phyloP scores from a whole-genome alignment of 2,797 vertebrate species.

The Pteronotus mesoamericanus region DNA sequence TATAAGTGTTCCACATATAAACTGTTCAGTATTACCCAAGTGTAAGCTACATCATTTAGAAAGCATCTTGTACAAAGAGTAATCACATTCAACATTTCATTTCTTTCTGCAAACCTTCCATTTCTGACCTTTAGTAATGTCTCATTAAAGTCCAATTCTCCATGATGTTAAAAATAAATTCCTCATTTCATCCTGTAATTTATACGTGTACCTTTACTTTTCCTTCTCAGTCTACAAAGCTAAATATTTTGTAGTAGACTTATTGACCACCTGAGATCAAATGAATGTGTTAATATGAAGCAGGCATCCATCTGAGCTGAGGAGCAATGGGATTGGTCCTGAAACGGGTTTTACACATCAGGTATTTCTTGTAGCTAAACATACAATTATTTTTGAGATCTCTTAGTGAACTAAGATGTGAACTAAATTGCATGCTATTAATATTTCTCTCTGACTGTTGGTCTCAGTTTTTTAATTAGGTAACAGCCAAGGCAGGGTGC shows the following conservation, averaged over 20 bases:
- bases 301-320: conserved; percentile 70
- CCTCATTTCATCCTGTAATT: conserved; percentile 46
- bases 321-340: conserved; percentile 64
- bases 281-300: conserved; percentile 60
- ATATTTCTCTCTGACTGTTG: conserved; percentile 70
- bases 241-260: conserved; percentile 9
- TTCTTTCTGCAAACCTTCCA: conserved; percentile 4
- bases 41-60: background rate
- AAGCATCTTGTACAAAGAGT: background rate
- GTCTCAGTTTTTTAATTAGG: conserved; percentile 77
- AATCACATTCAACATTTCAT: background rate
- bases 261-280: conserved; percentile 54
- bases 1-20: background rate
- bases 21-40: background rate
- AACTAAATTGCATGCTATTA: conserved; percentile 79
- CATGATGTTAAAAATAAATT: conserved; percentile 63
- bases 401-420: conserved; percentile 77
- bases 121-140: conserved; percentile 9
- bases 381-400: conserved; percentile 74
- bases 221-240: background rate
- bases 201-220: conserved; percentile 38
- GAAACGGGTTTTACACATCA: conserved; percentile 73
- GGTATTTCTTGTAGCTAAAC: conserved; percentile 73
- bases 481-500: conserved; percentile 77
- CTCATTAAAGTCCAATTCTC: conserved; percentile 56